Conservation (phyloP, 2,888 invertebrate species). For the Toxonevra muliebris region DNA sequence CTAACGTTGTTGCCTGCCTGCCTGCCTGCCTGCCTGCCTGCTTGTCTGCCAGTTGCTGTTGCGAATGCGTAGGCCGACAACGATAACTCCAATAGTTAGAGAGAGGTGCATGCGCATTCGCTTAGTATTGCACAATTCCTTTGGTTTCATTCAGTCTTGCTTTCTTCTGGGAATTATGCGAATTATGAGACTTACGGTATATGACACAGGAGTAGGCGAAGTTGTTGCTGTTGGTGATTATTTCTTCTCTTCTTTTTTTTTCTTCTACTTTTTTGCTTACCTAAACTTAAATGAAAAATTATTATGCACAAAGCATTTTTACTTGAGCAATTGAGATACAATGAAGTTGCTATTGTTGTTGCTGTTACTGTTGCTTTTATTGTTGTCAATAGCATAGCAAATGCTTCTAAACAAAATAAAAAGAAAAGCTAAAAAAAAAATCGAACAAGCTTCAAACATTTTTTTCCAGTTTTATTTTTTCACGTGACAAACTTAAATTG, state of each 20-base stretch:
- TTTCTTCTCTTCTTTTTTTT: too few relatives aligned
- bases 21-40: too few relatives aligned
- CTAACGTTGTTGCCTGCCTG: too few relatives aligned
- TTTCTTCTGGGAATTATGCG: constrained; percentile 25
- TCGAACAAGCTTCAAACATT: too few relatives aligned
- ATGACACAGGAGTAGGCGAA: constrained; percentile 20
- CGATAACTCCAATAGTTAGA: too few relatives aligned
- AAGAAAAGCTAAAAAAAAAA: too few relatives aligned
- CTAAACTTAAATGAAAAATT: constrained; percentile 2
- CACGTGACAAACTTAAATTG: constrained; percentile 1
- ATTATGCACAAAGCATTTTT: background rate
- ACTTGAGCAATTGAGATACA: constrained; percentile 1
- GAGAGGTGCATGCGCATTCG: too few relatives aligned
- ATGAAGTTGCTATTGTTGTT: constrained; percentile 18
- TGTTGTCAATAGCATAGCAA: constrained; percentile 21
- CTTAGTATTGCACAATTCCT: too few relatives aligned
- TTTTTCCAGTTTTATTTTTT: background rate
- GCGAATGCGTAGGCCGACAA: too few relatives aligned
- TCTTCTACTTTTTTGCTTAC: background rate
- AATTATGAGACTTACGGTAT: constrained; percentile 26
- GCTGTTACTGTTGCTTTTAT: constrained; percentile 11
- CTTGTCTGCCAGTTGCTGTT: too few relatives aligned
- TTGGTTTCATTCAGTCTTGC: background rate
- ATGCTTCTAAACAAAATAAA: background rate
- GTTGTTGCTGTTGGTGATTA: background rate